phyloP scores from a whole-genome alignment of 1,140 invertebrate genomes.

The Lepidurus packardi region DNA sequence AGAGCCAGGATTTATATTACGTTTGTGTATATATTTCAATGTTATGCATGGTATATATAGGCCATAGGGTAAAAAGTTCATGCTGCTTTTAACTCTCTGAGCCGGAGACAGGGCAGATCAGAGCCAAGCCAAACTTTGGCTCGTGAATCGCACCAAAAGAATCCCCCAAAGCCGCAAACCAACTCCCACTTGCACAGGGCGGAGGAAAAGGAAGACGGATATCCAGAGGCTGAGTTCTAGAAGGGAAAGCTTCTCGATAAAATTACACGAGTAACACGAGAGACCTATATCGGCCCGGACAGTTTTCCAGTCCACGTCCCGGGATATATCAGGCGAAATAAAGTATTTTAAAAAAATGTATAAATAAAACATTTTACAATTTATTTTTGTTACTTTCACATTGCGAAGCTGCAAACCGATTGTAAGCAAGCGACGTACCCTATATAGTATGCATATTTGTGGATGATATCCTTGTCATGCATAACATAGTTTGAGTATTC shows the following conservation, averaged over 20 bases:
- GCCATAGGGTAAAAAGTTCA: not conserved
- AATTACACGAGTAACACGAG: conserved; percentile 3
- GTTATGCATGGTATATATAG: not conserved
- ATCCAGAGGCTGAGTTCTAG: not conserved
- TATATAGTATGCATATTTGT: not conserved
- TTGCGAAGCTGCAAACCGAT: not conserved
- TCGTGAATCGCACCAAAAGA: conserved; percentile 1
- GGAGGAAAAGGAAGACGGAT: not conserved
- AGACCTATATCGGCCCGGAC: not conserved
- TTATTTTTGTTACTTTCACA: too few relatives aligned
- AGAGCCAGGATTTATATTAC: not conserved
- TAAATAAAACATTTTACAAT: not conserved
- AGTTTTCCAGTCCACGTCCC: too few relatives aligned
- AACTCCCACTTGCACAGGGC: not conserved
- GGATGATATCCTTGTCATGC: not conserved
- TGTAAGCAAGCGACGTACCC: not conserved
- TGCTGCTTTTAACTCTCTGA: not conserved
- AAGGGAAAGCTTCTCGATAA: not conserved
- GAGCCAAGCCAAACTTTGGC: not conserved
- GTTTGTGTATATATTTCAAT: not conserved
- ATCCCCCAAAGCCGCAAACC: not conserved
- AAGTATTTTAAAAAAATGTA: not conserved
- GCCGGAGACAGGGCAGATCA: not conserved
- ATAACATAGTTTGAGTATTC: not conserved
- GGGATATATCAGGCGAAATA: too few relatives aligned